Evolutionary conservation across 2,888 invertebrate species (phyloP).

Genomic region (Silvanus unidentatus): DNA sequence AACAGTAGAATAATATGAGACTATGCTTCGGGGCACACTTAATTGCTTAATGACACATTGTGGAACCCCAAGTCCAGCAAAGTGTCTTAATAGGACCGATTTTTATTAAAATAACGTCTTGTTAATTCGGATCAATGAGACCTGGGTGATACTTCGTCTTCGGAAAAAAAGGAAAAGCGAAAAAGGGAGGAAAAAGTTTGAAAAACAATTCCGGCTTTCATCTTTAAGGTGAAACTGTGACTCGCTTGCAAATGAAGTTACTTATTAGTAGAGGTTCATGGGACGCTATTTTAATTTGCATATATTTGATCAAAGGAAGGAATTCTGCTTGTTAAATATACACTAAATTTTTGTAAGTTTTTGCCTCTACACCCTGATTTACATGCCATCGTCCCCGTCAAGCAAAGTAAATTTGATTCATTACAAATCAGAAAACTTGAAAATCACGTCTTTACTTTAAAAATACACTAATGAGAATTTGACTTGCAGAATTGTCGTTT

Average conservation of each 20-base stretch:
- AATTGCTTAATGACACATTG: no score
- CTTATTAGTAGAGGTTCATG: conserved; percentile 11
- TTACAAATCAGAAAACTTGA: conserved; percentile 32
- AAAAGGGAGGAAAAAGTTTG: conserved; percentile 9
- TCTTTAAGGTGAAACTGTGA: conserved; percentile 28
- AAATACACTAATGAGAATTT: conserved; percentile 38
- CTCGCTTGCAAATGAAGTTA: conserved; percentile 23
- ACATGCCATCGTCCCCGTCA: conserved; percentile 30
- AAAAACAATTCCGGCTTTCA: conserved; percentile 30
- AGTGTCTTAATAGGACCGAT: no score
- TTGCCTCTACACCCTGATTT: conserved; percentile 30
- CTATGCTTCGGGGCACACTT: no score
- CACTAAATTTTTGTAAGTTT: conserved; percentile 27
- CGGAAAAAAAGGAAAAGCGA: no score
- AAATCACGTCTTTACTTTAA: conserved; percentile 32
- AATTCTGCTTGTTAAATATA: conserved; percentile 37
- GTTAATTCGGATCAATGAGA: no score
- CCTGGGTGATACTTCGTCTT: no score
- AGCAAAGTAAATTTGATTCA: conserved; percentile 35
- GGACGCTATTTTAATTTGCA: conserved; percentile 31
- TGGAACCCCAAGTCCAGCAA: no score
- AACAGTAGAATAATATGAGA: no score
- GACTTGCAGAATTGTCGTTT: conserved; percentile 23
- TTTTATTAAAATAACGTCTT: no score
- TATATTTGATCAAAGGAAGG: conserved; percentile 39